phyloP scores from a whole-genome alignment of 2,888 invertebrate genomes.

The Tetanocera ferruginea region DNA sequence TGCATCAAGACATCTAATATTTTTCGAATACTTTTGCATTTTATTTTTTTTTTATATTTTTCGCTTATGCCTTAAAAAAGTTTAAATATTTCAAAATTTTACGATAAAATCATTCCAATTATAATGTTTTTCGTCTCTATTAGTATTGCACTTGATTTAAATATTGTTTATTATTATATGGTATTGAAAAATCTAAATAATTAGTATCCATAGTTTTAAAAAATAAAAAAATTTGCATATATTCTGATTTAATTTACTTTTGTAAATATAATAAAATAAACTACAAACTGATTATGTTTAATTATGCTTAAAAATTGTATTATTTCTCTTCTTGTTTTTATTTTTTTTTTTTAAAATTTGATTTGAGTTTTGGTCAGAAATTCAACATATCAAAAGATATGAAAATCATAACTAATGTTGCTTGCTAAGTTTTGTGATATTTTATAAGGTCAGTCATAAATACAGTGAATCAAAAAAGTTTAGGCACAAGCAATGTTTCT shows the following conservation, averaged over 20 bases:
- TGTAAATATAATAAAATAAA: conserved; percentile 37
- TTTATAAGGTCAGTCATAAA: too few relatives aligned
- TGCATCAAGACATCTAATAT: too few relatives aligned
- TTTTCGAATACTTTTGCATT: too few relatives aligned
- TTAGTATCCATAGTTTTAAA: neutral
- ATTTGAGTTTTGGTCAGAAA: neutral
- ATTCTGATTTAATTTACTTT: conserved; percentile 28
- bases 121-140: neutral
- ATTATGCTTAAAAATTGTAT: conserved; percentile 6
- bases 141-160: neutral
- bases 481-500: too few relatives aligned
- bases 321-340: neutral
- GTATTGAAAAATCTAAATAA: neutral
- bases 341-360: neutral
- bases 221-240: neutral
- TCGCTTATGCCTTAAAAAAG: too few relatives aligned
- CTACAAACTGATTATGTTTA: conserved; percentile 49
- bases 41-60: too few relatives aligned
- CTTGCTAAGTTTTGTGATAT: too few relatives aligned
- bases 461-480: too few relatives aligned
- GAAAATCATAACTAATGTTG: neutral
- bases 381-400: neutral
- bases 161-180: conserved; percentile 13
- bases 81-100: too few relatives aligned
- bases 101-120: conserved; percentile 13